Evolutionary conservation across 2,888 invertebrate genomes (phyloP).

Genomic region (Agriopis marginaria): DNA sequence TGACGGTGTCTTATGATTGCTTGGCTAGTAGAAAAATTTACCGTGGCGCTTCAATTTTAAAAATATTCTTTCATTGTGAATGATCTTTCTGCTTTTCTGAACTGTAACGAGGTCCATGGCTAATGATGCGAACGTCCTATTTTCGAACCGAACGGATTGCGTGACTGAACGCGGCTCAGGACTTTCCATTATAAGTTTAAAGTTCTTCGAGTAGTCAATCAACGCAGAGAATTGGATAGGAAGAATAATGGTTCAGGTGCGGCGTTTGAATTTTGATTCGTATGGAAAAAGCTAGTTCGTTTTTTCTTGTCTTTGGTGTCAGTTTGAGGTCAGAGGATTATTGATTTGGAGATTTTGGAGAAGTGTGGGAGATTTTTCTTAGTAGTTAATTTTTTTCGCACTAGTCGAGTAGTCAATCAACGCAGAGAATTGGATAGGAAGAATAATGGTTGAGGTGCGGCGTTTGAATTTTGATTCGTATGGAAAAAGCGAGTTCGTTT

Average conservation of each 20-base stretch:
- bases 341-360: too few species aligned
- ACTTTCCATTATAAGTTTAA: slow-evolving; percentile 44
- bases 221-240: slow-evolving; percentile 24
- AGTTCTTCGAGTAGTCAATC: slow-evolving; percentile 33
- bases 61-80: neutral
- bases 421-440: slow-evolving; percentile 24
- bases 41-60: neutral
- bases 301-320: neutral
- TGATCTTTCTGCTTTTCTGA: slow-evolving; percentile 18
- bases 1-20: too few species aligned
- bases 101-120: slow-evolving; percentile 40
- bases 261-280: slow-evolving; percentile 17
- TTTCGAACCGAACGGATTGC: slow-evolving; percentile 52
- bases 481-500: neutral
- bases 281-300: neutral
- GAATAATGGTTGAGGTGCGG: slow-evolving; percentile 21
- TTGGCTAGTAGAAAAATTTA: too few species aligned
- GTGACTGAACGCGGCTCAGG: slow-evolving; percentile 48
- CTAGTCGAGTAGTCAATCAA: slow-evolving; percentile 30
- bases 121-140: slow-evolving; percentile 52
- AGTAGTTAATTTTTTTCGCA: too few species aligned
- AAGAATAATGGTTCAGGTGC: slow-evolving; percentile 25
- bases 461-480: slow-evolving; percentile 17
- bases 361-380: too few species aligned
- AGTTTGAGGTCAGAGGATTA: too few species aligned